Evolutionary conservation across 64 coral and sea anemone species (phyloP), one percentile per base, ranked within the genome.

Genomic region (Dendrophyllia cribrosa): DNA sequence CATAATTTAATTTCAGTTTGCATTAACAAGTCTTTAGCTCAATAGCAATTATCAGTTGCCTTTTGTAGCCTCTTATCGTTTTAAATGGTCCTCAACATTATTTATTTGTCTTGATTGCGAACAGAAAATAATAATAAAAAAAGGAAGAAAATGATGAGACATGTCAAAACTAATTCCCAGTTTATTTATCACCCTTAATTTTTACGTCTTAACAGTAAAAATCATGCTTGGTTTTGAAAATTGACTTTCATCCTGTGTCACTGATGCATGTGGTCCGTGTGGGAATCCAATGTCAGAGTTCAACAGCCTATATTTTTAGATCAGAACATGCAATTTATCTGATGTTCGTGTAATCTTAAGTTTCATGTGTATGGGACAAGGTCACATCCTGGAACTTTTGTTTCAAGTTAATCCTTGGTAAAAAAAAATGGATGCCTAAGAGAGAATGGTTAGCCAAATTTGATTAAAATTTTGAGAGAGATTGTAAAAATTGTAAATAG

Each of bases 291-390:
- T 75, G 3, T 48, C 46, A 43, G 16, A 75, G 2, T 1, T 51
- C 47, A 17, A 17, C 48, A 75, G 7, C 15, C 72, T 45, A 7
- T 50, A 75, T 50, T 50, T 75, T 75, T 50, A 75, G 70, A 45
- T 47, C 72, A 17, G 46, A 75, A 75, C 46, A 51, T 50, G 45
- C 34, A 45, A 75, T 50, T 75, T 75, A 50, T 75, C 72, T 75
- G 26, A 49, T 51, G 17, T 46, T 49, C 70, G 9, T 50, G 72
- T 45, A 50, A 7, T 75, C 46, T 50, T 45, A 6, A 7, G 47
- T 75, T 75, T 49, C 72, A 75, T 19, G 7, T 14, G 5, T 13
- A 7, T 49, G 17, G 46, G 44, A 49, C 44, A 75, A 7, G 14
- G 15, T 21, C 52, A 55, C 52, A 55, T 5, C 52, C 6, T 7